Evolutionary conservation across 2,113 vertebrate genomes (phyloP).

Genomic region (Rhipidura dahli): DNA sequence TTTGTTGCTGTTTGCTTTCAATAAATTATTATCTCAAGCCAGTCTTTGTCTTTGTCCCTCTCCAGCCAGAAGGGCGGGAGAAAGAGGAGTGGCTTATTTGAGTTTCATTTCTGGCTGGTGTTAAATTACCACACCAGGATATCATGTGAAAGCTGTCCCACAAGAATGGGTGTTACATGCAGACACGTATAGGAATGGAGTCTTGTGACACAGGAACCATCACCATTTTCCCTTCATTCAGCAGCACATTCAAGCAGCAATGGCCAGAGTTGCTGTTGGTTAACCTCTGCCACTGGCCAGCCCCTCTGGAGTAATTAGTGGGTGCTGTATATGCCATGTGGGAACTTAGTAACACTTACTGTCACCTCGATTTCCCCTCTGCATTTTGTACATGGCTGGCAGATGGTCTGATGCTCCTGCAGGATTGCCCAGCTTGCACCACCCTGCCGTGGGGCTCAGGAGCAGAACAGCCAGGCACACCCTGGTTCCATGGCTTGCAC

Average conservation of each 20-base stretch:
- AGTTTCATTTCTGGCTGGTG: not conserved
- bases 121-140: not conserved
- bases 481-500: not conserved
- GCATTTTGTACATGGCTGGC: fast-evolving
- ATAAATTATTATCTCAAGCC: not conserved
- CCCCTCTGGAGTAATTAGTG: not conserved
- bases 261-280: not conserved
- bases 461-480: not conserved
- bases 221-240: not conserved
- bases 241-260: not conserved
- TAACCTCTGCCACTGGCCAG: not conserved
- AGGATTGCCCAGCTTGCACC: not conserved
- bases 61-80: fast-evolving
- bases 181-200: not conserved
- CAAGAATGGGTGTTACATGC: not conserved
- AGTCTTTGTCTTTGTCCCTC: not conserved
- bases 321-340: not conserved
- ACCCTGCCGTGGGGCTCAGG: too few species aligned
- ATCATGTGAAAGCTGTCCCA: not conserved
- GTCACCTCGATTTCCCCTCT: not conserved
- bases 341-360: not conserved
- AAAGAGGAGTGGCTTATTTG: not conserved
- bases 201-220: not conserved
- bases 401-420: not conserved
- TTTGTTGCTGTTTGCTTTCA: not conserved